phyloP scores from a whole-genome alignment of 2,888 invertebrate genomes.

The Hyposoter dolosus region DNA sequence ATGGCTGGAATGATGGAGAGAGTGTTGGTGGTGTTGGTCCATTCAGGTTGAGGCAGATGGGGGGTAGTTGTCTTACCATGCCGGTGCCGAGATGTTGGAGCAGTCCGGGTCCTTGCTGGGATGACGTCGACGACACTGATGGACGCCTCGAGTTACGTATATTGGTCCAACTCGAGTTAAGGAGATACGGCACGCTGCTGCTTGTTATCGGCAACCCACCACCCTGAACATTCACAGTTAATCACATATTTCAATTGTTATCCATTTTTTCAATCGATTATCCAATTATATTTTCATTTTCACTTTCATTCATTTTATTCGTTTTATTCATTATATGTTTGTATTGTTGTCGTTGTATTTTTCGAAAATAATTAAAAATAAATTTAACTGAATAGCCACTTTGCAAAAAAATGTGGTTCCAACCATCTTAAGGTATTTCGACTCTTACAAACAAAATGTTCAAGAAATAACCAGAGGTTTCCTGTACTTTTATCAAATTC shows the following conservation, averaged over 20 bases:
- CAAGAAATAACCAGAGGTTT: too few relatives aligned
- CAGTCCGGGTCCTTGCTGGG: constrained; percentile 90
- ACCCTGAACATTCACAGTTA: constrained; percentile 86
- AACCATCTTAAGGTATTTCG: too few relatives aligned
- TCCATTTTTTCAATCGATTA: background rate
- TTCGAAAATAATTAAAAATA: background rate
- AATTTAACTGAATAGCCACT: too few relatives aligned
- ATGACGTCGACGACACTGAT: constrained; percentile 89
- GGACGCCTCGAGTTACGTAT: constrained; percentile 90
- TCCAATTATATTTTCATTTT: too few relatives aligned
- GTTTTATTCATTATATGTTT: background rate
- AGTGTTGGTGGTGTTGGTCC: constrained; percentile 86
- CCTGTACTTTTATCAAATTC: too few relatives aligned
- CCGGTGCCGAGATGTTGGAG: constrained; percentile 96
- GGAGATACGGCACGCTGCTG: constrained; percentile 94
- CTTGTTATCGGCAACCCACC: constrained; percentile 96
- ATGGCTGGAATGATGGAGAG: constrained; percentile 85
- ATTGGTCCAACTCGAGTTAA: constrained; percentile 92
- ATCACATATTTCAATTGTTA: background rate
- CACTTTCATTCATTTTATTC: background rate
- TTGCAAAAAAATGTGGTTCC: too few relatives aligned
- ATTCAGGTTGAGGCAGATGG: constrained; percentile 88
- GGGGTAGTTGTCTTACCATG: constrained; percentile 95
- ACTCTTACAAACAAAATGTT: too few relatives aligned
- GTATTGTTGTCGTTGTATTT: too few relatives aligned